Percentiles rank a stretch among this genome's conserved stretches.
phyloP scores from a whole-genome alignment of 2,797 vertebrate genomes.

The Ctenopoma kingsleyae region DNA sequence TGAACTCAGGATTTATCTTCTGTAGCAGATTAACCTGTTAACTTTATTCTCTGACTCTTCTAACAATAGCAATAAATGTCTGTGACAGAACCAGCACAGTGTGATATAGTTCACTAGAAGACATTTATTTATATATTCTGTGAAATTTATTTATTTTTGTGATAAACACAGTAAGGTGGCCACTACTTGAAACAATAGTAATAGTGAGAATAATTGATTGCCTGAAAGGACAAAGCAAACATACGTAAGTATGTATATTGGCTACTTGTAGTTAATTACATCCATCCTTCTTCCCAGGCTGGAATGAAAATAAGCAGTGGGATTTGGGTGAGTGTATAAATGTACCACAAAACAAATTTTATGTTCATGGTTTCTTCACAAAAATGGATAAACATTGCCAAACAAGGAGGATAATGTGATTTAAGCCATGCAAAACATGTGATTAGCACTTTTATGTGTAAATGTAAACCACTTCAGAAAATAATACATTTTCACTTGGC shows the following conservation, averaged over 20 bases:
- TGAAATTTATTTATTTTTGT: no score
- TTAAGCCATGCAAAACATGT: background rate
- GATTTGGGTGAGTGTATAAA: background rate
- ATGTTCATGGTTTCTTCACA: fast-evolving
- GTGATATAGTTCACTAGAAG: background rate
- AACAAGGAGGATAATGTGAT: background rate
- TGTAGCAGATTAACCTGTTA: no score
- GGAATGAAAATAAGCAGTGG: background rate
- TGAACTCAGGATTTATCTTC: background rate
- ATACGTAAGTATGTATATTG: no score
- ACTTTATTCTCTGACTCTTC: no score
- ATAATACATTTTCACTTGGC: background rate
- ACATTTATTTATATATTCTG: no score
- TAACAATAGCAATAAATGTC: no score
- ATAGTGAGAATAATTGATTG: background rate
- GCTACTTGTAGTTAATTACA: background rate
- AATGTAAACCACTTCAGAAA: constrained; percentile 5
- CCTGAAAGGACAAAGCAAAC: background rate
- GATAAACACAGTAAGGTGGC: background rate
- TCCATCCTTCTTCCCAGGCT: background rate
- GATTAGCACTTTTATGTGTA: background rate
- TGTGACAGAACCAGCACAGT: background rate
- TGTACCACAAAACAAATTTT: background rate
- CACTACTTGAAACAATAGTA: background rate
- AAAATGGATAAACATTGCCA: background rate